phyloP scores from a whole-genome alignment of 2,797 vertebrate species.

The Hippopotamyrus pictus region DNA sequence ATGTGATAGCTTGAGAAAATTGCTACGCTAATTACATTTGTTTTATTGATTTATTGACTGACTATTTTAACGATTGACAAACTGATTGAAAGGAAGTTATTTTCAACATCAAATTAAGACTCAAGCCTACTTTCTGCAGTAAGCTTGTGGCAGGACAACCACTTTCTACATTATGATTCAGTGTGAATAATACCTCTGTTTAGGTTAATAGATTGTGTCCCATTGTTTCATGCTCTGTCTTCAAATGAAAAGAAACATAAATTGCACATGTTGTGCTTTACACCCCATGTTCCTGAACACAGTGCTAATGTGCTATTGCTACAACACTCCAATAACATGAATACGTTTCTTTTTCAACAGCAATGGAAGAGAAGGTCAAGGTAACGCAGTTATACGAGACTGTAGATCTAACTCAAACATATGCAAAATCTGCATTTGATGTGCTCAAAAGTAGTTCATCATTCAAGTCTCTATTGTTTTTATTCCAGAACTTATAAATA shows the following conservation, averaged over 20 bases:
- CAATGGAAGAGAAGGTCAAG: neutral
- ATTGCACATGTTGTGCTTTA: neutral
- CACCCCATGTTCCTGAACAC: neutral
- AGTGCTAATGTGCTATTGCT: neutral
- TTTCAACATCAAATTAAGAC: conserved; percentile 1
- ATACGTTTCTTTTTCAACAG: neutral
- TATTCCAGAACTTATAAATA: neutral
- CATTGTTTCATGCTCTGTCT: neutral
- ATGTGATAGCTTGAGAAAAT: neutral
- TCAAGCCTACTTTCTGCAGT: neutral
- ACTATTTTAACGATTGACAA: neutral
- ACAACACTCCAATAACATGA: neutral
- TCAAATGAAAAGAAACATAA: neutral
- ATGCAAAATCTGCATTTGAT: neutral
- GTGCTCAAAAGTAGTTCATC: neutral
- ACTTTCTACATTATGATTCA: neutral
- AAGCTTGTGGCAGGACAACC: neutral
- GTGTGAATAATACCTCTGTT: neutral
- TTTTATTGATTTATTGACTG: neutral
- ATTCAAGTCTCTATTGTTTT: neutral
- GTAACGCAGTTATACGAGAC: neutral
- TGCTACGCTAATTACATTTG: neutral
- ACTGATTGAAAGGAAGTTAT: neutral
- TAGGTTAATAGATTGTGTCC: neutral
- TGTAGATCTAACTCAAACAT: conserved; percentile 3